Conservation (phyloP, 2,113 vertebrate genomes). For the Progne subis region DNA sequence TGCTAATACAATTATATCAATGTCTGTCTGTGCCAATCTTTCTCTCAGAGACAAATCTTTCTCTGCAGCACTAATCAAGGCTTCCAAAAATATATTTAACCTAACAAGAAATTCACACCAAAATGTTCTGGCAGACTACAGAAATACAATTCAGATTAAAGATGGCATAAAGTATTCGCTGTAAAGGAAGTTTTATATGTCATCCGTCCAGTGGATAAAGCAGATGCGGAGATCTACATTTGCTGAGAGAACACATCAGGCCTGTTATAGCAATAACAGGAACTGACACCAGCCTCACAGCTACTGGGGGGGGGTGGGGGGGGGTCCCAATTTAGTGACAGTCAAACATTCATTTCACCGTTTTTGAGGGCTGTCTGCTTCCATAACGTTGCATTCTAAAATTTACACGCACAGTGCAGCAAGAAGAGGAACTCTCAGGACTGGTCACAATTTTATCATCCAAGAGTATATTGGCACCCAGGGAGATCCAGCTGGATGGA, state of each 20-base stretch:
- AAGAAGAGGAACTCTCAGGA: background rate
- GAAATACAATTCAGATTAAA: slow-evolving; percentile 32
- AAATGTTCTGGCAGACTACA: slow-evolving; percentile 21
- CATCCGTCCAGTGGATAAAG: background rate
- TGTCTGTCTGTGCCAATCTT: background rate
- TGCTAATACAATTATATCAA: slow-evolving; percentile 25
- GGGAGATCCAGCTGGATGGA: background rate
- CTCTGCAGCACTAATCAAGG: slow-evolving; percentile 13
- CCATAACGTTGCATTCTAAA: background rate
- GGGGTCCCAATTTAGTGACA: background rate
- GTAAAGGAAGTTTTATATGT: slow-evolving; percentile 12
- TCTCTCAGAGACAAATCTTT: background rate
- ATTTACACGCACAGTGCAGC: background rate
- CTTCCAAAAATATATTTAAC: slow-evolving; percentile 2
- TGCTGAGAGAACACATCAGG: background rate
- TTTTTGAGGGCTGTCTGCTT: background rate
- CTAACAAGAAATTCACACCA: background rate
- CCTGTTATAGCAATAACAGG: background rate
- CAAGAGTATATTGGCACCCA: background rate
- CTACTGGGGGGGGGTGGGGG: background rate
- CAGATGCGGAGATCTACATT: background rate
- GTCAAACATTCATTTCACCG: background rate
- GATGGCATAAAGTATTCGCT: background rate
- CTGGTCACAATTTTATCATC: background rate
- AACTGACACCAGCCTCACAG: background rate